Evolutionary conservation across 2,113 vertebrate genomes (phyloP).

Genomic region (Scalopus aquaticus): DNA sequence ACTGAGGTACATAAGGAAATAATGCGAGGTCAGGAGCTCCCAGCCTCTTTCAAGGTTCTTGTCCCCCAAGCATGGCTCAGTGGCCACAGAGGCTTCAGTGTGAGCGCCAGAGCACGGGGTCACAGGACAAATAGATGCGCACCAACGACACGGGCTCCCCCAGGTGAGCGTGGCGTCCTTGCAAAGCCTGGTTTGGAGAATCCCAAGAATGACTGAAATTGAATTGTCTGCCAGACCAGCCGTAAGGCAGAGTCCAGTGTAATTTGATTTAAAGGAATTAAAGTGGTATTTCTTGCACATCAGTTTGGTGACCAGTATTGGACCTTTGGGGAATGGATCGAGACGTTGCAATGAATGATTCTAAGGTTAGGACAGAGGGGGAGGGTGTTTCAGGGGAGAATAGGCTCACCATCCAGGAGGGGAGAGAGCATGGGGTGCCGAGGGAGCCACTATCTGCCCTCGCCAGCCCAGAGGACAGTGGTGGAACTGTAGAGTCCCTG

Average conservation of each 20-base stretch:
- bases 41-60: background rate
- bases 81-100: background rate
- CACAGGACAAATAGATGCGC: background rate
- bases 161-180: background rate
- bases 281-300: background rate
- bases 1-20: background rate
- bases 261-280: background rate
- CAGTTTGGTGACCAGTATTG: background rate
- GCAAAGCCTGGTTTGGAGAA: background rate
- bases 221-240: background rate
- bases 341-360: background rate
- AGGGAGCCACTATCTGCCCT: background rate
- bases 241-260: too few relatives aligned
- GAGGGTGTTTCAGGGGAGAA: accelerated
- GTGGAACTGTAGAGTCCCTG: background rate
- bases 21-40: background rate
- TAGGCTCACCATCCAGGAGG: background rate
- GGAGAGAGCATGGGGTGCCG: accelerated
- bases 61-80: background rate
- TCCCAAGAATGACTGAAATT: background rate
- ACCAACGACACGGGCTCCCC: background rate
- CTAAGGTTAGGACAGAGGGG: background rate
- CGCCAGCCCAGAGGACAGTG: background rate
- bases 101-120: background rate
- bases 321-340: background rate